Conservation (phyloP, 35 echinoderm and acorn worm species). For the Chiridota heheva region DNA sequence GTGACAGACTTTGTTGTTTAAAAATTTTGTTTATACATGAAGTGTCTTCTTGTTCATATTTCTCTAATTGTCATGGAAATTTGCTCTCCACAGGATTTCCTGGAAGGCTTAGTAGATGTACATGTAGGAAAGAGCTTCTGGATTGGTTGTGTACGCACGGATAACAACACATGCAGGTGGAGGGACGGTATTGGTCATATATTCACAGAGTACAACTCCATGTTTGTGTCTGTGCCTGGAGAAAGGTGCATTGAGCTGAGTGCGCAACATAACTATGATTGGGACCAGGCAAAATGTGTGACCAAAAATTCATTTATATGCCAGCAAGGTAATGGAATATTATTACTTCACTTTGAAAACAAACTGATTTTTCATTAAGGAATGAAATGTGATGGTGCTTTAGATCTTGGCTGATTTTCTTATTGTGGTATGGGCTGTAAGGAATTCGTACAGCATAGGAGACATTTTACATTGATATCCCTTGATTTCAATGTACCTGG, state of each 20-base stretch:
- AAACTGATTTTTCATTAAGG: no score
- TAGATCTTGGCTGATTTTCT: no score
- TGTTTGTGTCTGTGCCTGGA: conserved; percentile 48
- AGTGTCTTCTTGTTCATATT: no score
- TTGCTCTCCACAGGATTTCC: conserved; percentile 40
- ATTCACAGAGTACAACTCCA: conserved; percentile 64
- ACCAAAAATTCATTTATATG: conserved; percentile 65
- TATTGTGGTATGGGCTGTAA: no score
- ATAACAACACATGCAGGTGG: conserved; percentile 80
- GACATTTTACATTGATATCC: no score
- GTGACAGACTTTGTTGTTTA: no score
- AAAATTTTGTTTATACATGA: no score
- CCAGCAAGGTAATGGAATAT: conserved; percentile 68
- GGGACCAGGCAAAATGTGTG: conserved; percentile 57
- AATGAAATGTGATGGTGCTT: no score
- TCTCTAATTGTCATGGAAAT: background rate
- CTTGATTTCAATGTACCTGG: no score
- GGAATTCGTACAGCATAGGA: no score
- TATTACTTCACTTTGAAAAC: background rate
- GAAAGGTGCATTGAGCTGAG: conserved; percentile 76
- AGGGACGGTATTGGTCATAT: conserved; percentile 68
- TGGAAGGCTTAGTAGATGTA: conserved; percentile 58
- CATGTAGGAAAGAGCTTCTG: conserved; percentile 60
- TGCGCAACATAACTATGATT: conserved; percentile 52
- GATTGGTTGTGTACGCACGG: conserved; percentile 74